Conservation (phyloP, 2,113 vertebrate genomes). For the Crotophaga sulcirostris region DNA sequence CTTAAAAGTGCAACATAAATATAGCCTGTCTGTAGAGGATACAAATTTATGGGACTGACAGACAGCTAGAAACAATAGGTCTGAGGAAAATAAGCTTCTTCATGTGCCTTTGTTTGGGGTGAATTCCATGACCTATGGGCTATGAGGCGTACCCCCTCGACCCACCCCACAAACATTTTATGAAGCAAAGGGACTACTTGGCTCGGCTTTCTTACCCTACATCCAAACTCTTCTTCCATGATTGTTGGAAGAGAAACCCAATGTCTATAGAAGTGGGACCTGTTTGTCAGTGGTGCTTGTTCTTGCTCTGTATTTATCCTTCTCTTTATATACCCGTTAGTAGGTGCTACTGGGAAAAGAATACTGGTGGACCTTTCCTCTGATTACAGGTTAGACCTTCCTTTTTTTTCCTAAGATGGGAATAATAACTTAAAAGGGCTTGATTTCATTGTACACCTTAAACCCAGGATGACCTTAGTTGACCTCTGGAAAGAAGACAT, state of each 20-base stretch:
- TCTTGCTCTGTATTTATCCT: neutral
- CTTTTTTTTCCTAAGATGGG: neutral
- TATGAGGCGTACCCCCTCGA: too few relatives aligned
- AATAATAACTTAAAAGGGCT: neutral
- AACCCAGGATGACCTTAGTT: neutral
- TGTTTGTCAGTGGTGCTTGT: neutral
- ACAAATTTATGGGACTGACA: neutral
- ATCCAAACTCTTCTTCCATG: too few relatives aligned
- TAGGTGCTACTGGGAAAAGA: neutral
- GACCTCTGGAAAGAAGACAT: neutral
- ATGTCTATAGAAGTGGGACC: fast-evolving
- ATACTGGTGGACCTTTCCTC: neutral
- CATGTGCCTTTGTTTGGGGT: fast-evolving
- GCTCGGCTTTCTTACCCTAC: neutral
- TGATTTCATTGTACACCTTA: neutral
- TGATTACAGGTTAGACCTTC: neutral
- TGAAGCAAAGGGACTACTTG: neutral
- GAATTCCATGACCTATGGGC: neutral
- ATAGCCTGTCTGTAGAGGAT: neutral
- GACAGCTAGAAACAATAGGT: neutral
- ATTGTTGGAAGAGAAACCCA: neutral
- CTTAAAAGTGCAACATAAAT: neutral
- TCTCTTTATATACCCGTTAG: neutral
- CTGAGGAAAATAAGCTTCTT: neutral
- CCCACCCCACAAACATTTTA: neutral